Conservation (phyloP, 2,797 vertebrate species). For the Pagetopsis macropterus region DNA sequence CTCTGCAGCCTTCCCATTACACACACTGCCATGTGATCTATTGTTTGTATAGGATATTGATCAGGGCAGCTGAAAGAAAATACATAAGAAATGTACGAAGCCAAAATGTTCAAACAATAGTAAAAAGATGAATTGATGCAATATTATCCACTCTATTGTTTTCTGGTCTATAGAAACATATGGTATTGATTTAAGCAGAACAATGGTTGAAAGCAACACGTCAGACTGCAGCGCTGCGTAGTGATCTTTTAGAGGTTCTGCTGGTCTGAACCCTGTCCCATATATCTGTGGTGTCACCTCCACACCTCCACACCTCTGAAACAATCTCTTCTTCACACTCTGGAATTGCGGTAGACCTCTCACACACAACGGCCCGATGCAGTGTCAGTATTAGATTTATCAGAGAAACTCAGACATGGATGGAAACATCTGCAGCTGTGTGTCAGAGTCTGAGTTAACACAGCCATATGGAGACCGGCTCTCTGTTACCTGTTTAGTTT, state of each 20-base stretch:
- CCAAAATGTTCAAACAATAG: not conserved
- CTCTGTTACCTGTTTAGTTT: constrained; percentile 31
- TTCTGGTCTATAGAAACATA: constrained; percentile 1
- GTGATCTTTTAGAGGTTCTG: not conserved
- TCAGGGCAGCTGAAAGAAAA: not conserved
- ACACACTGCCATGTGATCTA: not conserved
- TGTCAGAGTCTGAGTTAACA: constrained; percentile 35
- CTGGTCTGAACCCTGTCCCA: not conserved
- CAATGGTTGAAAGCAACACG: not conserved
- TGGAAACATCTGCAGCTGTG: constrained; percentile 64
- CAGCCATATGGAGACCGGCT: constrained; percentile 44
- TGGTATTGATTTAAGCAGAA: not conserved
- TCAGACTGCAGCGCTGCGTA: not conserved
- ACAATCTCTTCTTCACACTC: constrained; percentile 35
- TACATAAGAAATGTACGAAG: not conserved
- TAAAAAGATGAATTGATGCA: not conserved
- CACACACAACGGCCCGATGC: constrained; percentile 6
- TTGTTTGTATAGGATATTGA: not conserved
- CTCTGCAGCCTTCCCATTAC: not conserved
- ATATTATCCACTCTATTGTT: not conserved
- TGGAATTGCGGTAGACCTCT: constrained; percentile 18
- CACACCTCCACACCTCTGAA: constrained; percentile 1
- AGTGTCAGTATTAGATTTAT: constrained; percentile 45
- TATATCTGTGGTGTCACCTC: constrained; percentile 32
- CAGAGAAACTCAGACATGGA: constrained; percentile 43